phyloP scores from a whole-genome alignment of 1,140 invertebrate genomes.

The Nilaparvata lugens region DNA sequence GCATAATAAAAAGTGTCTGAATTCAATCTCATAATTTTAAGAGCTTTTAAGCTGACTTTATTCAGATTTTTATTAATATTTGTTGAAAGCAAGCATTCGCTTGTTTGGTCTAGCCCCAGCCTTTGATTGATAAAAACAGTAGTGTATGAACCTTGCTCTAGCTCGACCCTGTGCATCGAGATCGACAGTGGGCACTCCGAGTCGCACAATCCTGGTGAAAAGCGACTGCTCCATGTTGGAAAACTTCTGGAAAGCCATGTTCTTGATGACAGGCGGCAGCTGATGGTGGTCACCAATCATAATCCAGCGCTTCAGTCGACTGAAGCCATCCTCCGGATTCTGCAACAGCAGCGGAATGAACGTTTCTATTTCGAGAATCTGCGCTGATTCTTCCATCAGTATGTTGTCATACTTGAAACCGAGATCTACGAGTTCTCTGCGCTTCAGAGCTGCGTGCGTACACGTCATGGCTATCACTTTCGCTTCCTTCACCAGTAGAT shows the following conservation, averaged over 20 bases:
- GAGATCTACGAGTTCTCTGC: slow-evolving; percentile 91
- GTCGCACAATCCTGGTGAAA: slow-evolving; percentile 90
- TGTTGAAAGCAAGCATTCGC: no score
- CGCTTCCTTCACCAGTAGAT: slow-evolving; percentile 95
- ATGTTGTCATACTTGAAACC: slow-evolving; percentile 99
- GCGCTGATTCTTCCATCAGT: slow-evolving; percentile 98
- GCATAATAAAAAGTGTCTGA: no score
- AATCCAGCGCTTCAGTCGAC: slow-evolving; percentile 96
- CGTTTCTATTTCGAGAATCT: slow-evolving; percentile 99
- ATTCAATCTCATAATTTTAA: no score
- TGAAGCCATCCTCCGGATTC: slow-evolving; percentile 93
- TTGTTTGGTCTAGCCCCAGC: no score
- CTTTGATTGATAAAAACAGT: no score
- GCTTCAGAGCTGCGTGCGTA: slow-evolving; percentile 95
- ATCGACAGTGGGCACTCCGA: slow-evolving; percentile 94
- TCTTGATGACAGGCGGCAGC: slow-evolving; percentile 97
- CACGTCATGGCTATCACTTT: slow-evolving; percentile 99
- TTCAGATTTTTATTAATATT: no score
- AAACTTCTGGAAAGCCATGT: slow-evolving; percentile 99
- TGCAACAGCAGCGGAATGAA: slow-evolving; percentile 97
- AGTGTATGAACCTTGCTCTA: slow-evolving; percentile 69
- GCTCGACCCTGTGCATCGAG: slow-evolving; percentile 96
- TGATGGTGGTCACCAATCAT: slow-evolving; percentile 99
- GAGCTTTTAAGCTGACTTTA: no score
- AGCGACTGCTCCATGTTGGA: slow-evolving; percentile 99